Evolutionary conservation across 1,140 invertebrate species (phyloP).

Genomic region (Leucophenga varia): DNA sequence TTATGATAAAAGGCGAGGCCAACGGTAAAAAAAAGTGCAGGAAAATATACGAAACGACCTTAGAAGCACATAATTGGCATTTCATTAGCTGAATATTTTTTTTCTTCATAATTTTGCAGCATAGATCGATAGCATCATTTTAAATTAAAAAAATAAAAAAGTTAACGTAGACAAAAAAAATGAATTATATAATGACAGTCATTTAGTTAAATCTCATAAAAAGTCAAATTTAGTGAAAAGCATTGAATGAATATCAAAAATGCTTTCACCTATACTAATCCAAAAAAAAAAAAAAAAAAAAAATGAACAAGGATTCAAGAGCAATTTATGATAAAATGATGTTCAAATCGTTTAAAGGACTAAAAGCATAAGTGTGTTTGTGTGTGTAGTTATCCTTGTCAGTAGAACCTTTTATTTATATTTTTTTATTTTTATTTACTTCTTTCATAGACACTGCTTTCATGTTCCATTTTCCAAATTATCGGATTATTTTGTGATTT

Average conservation of each 20-base stretch:
- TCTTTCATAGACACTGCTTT: conserved; percentile 7
- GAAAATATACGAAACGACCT: too few species aligned
- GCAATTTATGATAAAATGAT: conserved; percentile 50
- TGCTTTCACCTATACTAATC: conserved; percentile 11
- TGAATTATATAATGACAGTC: conserved; percentile 2
- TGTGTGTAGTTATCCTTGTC: conserved; percentile 6
- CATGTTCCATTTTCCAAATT: conserved; percentile 48
- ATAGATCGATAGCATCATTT: conserved; percentile 17
- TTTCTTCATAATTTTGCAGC: conserved; percentile 29
- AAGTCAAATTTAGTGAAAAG: conserved; percentile 23
- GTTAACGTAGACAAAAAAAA: neutral
- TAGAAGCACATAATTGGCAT: conserved; percentile 51
- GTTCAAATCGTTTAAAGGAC: conserved; percentile 30
- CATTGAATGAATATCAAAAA: conserved; percentile 23
- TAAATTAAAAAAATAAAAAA: conserved; percentile 14
- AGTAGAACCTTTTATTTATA: conserved; percentile 29
- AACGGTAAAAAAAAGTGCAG: neutral
- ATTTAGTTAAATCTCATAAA: conserved; percentile 19
- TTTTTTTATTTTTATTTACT: conserved; percentile 22
- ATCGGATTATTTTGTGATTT: conserved; percentile 51
- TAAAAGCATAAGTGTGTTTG: conserved; percentile 8
- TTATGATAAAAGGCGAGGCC: conserved; percentile 15
- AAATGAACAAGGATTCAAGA: conserved; percentile 51
- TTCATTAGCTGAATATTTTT: conserved; percentile 44
- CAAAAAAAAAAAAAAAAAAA: conserved; percentile 27